These are phyloP conservation scores for Dufourea novaeangliae DNA, from an alignment of 1,140 invertebrate species.

Conservation along the genomic window DNA sequence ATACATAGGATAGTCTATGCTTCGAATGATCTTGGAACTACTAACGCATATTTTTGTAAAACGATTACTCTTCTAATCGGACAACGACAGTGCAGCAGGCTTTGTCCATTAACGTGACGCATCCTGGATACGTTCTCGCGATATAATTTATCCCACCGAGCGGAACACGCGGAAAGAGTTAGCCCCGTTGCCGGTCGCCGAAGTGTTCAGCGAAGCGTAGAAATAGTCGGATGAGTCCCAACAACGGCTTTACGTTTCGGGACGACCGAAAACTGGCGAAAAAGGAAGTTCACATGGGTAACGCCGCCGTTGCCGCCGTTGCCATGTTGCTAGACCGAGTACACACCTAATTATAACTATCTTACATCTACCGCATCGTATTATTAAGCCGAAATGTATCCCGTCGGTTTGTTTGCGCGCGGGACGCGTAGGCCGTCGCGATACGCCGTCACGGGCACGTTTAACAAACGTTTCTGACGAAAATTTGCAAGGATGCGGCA, in stretches of 20 bases:
- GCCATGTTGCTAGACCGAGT: constrained; percentile 78
- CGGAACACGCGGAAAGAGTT: neutral
- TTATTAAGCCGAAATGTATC: constrained; percentile 78
- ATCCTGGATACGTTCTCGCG: constrained; percentile 1
- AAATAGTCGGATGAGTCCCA: constrained; percentile 15
- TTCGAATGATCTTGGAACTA: no score
- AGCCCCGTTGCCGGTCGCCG: neutral
- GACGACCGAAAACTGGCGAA: constrained; percentile 69
- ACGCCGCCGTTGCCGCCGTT: no score
- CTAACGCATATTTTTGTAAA: no score
- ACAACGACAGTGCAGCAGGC: no score
- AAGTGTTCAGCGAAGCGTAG: neutral
- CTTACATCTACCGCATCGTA: constrained; percentile 77
- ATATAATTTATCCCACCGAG: neutral
- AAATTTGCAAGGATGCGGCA: constrained; percentile 79
- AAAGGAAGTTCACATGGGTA: constrained; percentile 81
- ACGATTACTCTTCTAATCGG: no score
- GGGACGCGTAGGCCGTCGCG: constrained; percentile 64
- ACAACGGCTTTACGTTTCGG: constrained; percentile 38
- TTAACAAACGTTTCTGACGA: constrained; percentile 73
- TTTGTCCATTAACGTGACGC: neutral
- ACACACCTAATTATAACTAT: constrained; percentile 80
- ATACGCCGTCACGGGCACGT: constrained; percentile 67
- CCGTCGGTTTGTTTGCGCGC: constrained; percentile 70
- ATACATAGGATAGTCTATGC: no score